Evolutionary conservation across 2,797 vertebrate genomes (phyloP), one percentile per base, ranked within the genome.

Genomic region (Hozukius guyotensis): DNA sequence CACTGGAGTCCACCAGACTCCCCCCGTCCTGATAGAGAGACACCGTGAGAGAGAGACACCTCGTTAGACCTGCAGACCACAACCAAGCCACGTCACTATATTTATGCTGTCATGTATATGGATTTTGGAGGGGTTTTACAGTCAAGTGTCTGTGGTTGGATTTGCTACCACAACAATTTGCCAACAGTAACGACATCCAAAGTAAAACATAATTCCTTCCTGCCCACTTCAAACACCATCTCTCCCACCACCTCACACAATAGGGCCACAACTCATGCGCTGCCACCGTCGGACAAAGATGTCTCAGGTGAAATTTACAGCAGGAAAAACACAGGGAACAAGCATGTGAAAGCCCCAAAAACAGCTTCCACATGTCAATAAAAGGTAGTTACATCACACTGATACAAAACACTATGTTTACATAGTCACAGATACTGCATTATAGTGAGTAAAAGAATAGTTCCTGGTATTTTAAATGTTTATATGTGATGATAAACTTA

Each of bases 1-100:
- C 96, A 81, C 90, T 96, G 93, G 95, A 95, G 90, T 96, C 95
- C 95, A 96, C 86, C 94, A 96, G 95, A 95, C 95, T 94, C 94
- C 94, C 93, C 93, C 95, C 95, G 85, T 95, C 96, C 96, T 96
- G 95, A 93, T 90, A 94, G 92, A 93, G 84, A 93, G 84, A 96
- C 90, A 95, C 94, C 92, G 88, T 93, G 91, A 94, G 93, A 96
- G 93, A 96, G 87, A 95, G 90, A 95, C 91, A 93, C 90, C 86
- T 42, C 77, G 36, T 96, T 96, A 96, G 95, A 96, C 85, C 90
- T 80, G 78, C 75, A 86, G 79, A 83, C 80, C 89, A 88, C 73
- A 88, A 74, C 82, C 77, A 86, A 76, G 81, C 69, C 72, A 72
- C 56, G 46, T 76, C 75, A 73, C 73, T 66, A n/a, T 62, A 36